Conservation (phyloP, 2,797 vertebrate genomes). For the Syndactyla subalaris region DNA sequence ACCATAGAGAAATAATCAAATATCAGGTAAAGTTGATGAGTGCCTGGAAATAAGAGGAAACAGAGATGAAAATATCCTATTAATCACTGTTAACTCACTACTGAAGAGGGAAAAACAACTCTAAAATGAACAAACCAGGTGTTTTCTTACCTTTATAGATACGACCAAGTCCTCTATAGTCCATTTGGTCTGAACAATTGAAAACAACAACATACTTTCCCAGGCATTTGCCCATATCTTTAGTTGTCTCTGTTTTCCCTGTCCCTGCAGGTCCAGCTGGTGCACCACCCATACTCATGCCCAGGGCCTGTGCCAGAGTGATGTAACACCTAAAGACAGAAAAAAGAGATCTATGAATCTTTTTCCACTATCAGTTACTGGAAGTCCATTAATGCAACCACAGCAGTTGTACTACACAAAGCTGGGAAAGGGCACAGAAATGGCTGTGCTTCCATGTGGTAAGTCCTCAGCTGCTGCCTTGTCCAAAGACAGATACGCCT, state of each 20-base stretch:
- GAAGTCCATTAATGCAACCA: neutral
- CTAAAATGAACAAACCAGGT: neutral
- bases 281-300: constrained; percentile 87
- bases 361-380: neutral
- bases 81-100: neutral
- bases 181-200: constrained; percentile 89
- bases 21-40: neutral
- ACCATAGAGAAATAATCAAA: neutral
- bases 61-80: neutral
- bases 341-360: neutral
- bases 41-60: neutral
- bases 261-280: constrained; percentile 86
- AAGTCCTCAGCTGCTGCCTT: neutral
- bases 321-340: constrained; percentile 82
- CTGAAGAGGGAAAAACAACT: neutral
- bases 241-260: constrained; percentile 87
- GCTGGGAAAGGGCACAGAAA: neutral
- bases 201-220: constrained; percentile 88
- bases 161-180: constrained; percentile 86
- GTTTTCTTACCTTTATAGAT: constrained; percentile 83
- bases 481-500: neutral
- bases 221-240: constrained; percentile 87
- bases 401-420: neutral
- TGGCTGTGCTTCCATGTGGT: fast-evolving
- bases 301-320: constrained; percentile 83